Percentiles rank a stretch among this genome's conserved stretches.
These are phyloP conservation scores for Arenicola marina DNA, from an alignment of 2,888 invertebrate genomes.

Conservation along the genomic window DNA sequence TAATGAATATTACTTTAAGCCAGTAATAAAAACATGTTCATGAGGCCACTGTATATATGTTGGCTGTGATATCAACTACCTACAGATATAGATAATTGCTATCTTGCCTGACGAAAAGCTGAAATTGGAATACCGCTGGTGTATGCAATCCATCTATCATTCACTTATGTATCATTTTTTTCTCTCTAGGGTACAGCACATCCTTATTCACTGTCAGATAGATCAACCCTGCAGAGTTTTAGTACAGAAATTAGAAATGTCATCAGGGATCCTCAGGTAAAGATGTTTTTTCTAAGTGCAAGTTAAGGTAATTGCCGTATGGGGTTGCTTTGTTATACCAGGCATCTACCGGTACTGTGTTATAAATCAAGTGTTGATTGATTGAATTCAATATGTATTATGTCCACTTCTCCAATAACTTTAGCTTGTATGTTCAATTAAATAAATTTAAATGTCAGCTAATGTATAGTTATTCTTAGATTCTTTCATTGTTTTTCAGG, in stretches of 20 bases:
- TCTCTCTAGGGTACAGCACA: conserved; percentile 32
- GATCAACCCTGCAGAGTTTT: conserved; percentile 20
- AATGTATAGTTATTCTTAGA: no score
- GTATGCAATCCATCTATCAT: no score
- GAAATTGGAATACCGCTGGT: no score
- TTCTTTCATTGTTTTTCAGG: conserved; percentile 20
- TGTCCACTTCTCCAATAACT: not conserved
- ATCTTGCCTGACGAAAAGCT: no score
- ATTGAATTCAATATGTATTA: not conserved
- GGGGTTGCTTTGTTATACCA: no score
- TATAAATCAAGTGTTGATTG: not conserved
- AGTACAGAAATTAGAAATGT: conserved; percentile 19
- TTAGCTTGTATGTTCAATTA: not conserved
- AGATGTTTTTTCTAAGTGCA: not conserved
- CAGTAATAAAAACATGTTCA: no score
- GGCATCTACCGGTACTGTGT: not conserved
- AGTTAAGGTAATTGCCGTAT: not conserved
- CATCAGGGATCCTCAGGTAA: conserved; percentile 28
- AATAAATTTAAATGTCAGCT: no score
- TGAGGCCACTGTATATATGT: no score
- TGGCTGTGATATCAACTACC: no score
- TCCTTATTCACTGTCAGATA: conserved; percentile 20
- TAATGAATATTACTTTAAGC: not conserved
- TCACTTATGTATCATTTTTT: not conserved
- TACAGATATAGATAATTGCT: no score